These are phyloP conservation scores for Cephalotes varians DNA, from an alignment of 2,888 invertebrate genomes.

Conservation along the genomic window DNA sequence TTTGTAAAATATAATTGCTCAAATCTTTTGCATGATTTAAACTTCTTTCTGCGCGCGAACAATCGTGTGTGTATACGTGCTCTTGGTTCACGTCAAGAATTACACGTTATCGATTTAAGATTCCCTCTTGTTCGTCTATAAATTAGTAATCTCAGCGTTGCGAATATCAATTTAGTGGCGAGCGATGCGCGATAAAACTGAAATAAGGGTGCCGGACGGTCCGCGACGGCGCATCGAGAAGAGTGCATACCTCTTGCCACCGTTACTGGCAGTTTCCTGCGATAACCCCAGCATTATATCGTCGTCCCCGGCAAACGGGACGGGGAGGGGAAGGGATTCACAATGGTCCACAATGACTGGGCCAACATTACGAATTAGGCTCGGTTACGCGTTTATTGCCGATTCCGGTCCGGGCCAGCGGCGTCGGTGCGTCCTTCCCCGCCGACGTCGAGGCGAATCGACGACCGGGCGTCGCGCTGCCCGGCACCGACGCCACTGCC, in stretches of 20 bases:
- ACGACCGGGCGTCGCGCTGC: slow-evolving; percentile 52
- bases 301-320: slow-evolving; percentile 68
- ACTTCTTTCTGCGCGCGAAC: slow-evolving; percentile 25
- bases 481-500: slow-evolving; percentile 80
- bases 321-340: slow-evolving; percentile 69
- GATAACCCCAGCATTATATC: slow-evolving; percentile 79
- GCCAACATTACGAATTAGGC: slow-evolving; percentile 85
- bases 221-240: slow-evolving; percentile 60
- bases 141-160: slow-evolving; percentile 39
- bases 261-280: slow-evolving; percentile 84
- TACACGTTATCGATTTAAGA: slow-evolving; percentile 9
- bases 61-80: background rate
- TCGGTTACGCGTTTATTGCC: slow-evolving; percentile 85
- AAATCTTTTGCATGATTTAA: background rate
- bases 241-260: slow-evolving; percentile 76
- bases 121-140: background rate
- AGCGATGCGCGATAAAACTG: slow-evolving; percentile 48
- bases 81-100: background rate
- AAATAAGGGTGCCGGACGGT: slow-evolving; percentile 38
- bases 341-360: slow-evolving; percentile 79
- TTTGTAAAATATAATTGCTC: background rate
- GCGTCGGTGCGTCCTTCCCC: slow-evolving; percentile 74
- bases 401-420: slow-evolving; percentile 82
- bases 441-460: slow-evolving; percentile 15
- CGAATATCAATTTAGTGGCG: slow-evolving; percentile 51